These are phyloP conservation scores for Odontophorus gujanensis DNA, from an alignment of 2,113 vertebrate genomes.

Conservation along the genomic window DNA sequence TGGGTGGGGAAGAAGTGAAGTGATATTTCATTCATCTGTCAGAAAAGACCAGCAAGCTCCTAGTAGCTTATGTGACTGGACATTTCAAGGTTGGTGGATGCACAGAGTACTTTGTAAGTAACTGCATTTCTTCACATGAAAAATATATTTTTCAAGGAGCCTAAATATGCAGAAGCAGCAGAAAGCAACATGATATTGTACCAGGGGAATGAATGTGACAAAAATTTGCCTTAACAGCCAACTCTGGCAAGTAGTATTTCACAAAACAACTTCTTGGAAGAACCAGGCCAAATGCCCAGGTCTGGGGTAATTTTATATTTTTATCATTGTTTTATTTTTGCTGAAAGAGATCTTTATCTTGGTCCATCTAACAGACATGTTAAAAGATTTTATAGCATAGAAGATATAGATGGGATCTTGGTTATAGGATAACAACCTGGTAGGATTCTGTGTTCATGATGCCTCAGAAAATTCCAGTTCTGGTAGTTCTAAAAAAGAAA, in stretches of 20 bases:
- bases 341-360: not conserved
- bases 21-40: not conserved
- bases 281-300: not conserved
- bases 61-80: not conserved
- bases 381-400: not conserved
- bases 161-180: not conserved
- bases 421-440: accelerated
- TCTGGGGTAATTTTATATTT: not conserved
- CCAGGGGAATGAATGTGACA: not conserved
- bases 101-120: not conserved
- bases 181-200: not conserved
- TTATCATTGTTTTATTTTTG: not conserved
- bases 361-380: not conserved
- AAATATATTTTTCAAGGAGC: not conserved
- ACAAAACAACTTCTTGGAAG: not conserved
- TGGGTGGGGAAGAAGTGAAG: not conserved
- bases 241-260: not conserved
- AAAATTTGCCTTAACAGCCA: not conserved
- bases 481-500: not conserved
- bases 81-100: not conserved
- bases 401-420: not conserved
- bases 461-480: not conserved
- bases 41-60: not conserved
- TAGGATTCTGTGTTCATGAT: accelerated
- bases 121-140: not conserved